These are phyloP conservation scores for Chiloscyllium punctatum DNA, from an alignment of 2,797 vertebrate genomes.

Conservation along the genomic window DNA sequence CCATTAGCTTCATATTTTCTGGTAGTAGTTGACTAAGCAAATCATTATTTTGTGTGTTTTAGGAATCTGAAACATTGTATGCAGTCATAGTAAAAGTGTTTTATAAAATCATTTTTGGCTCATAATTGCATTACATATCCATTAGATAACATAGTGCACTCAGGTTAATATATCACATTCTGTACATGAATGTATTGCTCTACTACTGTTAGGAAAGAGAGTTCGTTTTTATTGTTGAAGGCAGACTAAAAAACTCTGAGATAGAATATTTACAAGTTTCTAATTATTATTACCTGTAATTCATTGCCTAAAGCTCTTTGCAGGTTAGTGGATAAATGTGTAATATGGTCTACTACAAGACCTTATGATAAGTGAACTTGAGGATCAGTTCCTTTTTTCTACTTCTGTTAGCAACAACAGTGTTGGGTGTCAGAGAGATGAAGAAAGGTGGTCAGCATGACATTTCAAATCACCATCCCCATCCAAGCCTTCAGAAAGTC, in stretches of 20 bases:
- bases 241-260: background rate
- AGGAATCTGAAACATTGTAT: background rate
- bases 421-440: too few relatives aligned
- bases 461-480: background rate
- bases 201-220: background rate
- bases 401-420: background rate
- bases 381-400: background rate
- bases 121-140: background rate
- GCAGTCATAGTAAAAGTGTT: background rate
- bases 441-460: background rate
- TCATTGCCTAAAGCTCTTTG: background rate
- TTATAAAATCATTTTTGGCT: background rate
- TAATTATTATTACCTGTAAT: slow-evolving; percentile 18
- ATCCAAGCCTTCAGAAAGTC: background rate
- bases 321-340: background rate
- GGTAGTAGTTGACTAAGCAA: background rate
- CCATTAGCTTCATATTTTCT: background rate
- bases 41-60: background rate
- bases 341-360: background rate
- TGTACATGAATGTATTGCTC: background rate
- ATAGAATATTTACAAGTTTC: background rate
- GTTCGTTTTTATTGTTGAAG: background rate
- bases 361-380: background rate
- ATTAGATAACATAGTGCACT: background rate
- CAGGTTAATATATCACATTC: background rate